A percentile compares a stretch with the other conserved stretches of the same genome.
Evolutionary conservation across 2,888 invertebrate genomes (phyloP).

Genomic region (Hyles lineata): DNA sequence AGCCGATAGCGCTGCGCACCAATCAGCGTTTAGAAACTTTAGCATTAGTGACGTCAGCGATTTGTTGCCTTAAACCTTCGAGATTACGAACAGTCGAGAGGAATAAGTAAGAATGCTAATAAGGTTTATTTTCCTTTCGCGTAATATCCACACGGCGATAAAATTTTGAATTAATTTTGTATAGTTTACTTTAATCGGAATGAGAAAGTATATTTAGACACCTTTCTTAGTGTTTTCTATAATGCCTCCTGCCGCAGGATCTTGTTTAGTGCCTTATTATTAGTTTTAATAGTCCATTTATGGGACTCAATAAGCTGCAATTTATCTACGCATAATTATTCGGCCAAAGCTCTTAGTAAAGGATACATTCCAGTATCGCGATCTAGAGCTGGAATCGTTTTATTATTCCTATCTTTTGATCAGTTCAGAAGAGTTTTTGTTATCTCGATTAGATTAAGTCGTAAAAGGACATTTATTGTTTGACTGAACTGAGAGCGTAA

Average conservation of each 20-base stretch:
- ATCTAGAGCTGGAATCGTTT: background rate
- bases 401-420: background rate
- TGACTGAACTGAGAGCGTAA: background rate
- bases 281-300: background rate
- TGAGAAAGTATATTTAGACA: conserved; percentile 1
- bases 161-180: background rate
- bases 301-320: conserved; percentile 17
- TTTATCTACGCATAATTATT: conserved; percentile 23
- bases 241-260: background rate
- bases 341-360: conserved; percentile 9
- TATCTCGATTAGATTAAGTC: background rate
- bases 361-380: conserved; percentile 33
- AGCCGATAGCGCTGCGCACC: background rate
- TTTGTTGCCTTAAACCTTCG: background rate
- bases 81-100: background rate
- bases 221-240: background rate
- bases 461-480: background rate
- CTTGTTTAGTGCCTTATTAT: conserved; percentile 8
- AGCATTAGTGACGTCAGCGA: background rate
- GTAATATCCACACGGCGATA: background rate
- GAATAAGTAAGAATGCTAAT: conserved; percentile 5
- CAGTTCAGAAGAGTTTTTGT: background rate
- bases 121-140: background rate
- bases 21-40: conserved; percentile 9
- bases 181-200: background rate